Evolutionary conservation across 1,140 invertebrate species (phyloP), one percentile per base, ranked within the genome.

Genomic region (Pantala flavescens): DNA sequence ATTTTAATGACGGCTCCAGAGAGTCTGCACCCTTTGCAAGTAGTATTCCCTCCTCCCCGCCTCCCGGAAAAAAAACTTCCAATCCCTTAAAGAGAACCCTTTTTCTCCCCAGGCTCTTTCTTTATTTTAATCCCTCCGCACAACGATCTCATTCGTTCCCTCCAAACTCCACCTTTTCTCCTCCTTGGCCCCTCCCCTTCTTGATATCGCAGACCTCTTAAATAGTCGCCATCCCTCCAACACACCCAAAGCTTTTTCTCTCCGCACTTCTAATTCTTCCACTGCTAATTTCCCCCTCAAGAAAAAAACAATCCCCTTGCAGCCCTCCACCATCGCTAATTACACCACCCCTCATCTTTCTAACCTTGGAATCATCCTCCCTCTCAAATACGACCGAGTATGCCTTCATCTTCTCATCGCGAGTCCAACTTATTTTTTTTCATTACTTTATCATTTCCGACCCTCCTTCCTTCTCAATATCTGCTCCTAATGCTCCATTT

Each of bases 281-380:
- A 3, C 49, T 3, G 49, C 49, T 63, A 63, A 63, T 63, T 63
- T 63, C 12, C 16, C 49, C 49, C 49, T 63, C 49, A 63, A 21
- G 49, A 63, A 63, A 63, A 49, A 63, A 63, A 63, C 49, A 63
- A 11, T 63, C 49, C 49, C 49, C 49, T 12, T 16, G 49, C 49
- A 16, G 49, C 5, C 49, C 49, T 63, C 49, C 49, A 63, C 49
- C 49, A 63, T 7, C 49, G 49, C 49, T 63, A 63, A 63, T 63
- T 63, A 63, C 49, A 63, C 49, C 49, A 63, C 49, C 49, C 49
- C 49, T 63, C 49, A 63, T 63, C 49, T 63, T 63, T 63, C 49
- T 21, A 36, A 36, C 49, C 49, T 63, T 12, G 3, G n/a, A 63
- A 3, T 3, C 49, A 21, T 63, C 49, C 49, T 63, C 49, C 14